These are phyloP conservation scores for Oxygymnocypris stewartii DNA, from an alignment of 2,113 vertebrate genomes.

Conservation along the genomic window DNA sequence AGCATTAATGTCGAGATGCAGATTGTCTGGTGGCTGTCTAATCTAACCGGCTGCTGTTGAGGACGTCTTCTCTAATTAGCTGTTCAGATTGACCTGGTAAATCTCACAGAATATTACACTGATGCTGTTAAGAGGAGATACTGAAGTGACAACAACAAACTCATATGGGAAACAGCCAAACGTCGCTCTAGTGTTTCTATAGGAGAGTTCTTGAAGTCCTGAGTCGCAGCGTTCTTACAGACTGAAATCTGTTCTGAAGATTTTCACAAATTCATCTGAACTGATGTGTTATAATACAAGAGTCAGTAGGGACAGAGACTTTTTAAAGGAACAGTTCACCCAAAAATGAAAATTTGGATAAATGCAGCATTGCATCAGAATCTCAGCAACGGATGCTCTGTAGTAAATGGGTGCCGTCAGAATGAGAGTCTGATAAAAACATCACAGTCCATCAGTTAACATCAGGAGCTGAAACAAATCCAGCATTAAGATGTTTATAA, in stretches of 20 bases:
- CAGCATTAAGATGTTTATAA: too few relatives aligned
- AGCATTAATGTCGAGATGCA: slow-evolving; percentile 68
- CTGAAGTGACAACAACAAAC: slow-evolving; percentile 30
- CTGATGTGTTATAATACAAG: too few relatives aligned
- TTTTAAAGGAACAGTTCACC: neutral
- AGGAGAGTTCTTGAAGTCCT: too few relatives aligned
- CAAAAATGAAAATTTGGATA: neutral
- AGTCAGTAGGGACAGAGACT: too few relatives aligned
- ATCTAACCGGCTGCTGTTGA: slow-evolving; percentile 67
- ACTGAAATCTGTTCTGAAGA: neutral
- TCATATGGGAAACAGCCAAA: neutral
- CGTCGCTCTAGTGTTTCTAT: neutral
- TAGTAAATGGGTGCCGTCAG: too few relatives aligned
- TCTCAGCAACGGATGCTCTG: neutral
- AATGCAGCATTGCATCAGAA: neutral
- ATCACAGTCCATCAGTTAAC: too few relatives aligned
- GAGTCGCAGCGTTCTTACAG: neutral
- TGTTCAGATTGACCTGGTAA: slow-evolving; percentile 52
- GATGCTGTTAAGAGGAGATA: slow-evolving; percentile 17
- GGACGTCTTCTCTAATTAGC: slow-evolving; percentile 65
- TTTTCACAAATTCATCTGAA: too few relatives aligned
- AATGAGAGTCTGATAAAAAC: too few relatives aligned
- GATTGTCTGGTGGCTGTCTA: slow-evolving; percentile 67
- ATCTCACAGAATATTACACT: slow-evolving; percentile 52
- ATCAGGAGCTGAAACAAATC: too few relatives aligned